Evolutionary conservation across 2,888 invertebrate species (phyloP), one percentile per base, ranked within the genome.

Genomic region (Malacosoma neustria): DNA sequence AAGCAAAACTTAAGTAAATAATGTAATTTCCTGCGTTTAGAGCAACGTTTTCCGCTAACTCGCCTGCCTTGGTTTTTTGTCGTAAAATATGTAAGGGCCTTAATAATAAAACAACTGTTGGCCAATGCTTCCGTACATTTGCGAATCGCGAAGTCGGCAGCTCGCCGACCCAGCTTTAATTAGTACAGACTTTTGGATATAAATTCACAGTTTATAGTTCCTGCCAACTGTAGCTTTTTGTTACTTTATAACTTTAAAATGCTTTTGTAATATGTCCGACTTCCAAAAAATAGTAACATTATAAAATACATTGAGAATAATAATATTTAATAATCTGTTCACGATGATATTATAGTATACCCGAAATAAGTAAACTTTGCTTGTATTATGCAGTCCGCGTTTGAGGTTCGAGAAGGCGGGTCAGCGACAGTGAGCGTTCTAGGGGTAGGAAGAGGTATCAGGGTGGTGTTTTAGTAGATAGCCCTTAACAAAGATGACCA

Each of bases 141-240:
- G 45, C 46, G 49, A 48, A 44, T 44, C 43, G 55, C 53, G 39
- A 46, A 52, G 44, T 54, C 46, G 43, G 46, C 50, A 45, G 45
- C 46, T 41, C 48, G 41, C 39, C 45, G 37, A 37, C 49, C 36
- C 49, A 30, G 43, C 48, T 56, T 64, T 69, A 69, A 71, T 71
- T 70, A 70, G 61, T 50, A 48, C 57, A 42, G 57, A 60, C 61
- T 58, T 54, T 57, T 41, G 54, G 50, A 50, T 47, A 54, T 59
- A 65, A 61, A 60, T 61, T 54, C 43, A 52, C 47, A 48, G 52
- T 51, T 57, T 47, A 46, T 43, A 49, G 48, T 53, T 51, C 48
- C 3, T 2, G 22, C 22, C 22, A 22, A 22, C 22, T 22, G 22
- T 22, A 22, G 22, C 22, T 22, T 22, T 22, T 22, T 22, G 22